Percentiles rank a stretch among this genome's conserved stretches.
phyloP scores from a whole-genome alignment of 2,797 vertebrate genomes.

The Gadopsis bispinosus region DNA sequence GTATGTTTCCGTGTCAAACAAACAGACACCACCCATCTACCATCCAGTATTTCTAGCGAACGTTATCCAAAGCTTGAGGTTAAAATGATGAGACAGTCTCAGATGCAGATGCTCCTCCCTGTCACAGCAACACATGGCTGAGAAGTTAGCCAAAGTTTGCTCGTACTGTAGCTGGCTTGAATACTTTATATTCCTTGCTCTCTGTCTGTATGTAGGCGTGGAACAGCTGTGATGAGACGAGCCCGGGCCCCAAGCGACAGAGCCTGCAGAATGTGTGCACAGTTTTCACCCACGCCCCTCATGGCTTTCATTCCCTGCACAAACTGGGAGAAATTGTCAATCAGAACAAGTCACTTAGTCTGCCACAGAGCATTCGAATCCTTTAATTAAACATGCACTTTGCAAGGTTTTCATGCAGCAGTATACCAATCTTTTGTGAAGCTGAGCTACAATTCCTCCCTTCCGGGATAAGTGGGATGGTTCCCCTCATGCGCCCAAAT shows the following conservation, averaged over 20 bases:
- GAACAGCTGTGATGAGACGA: slow-evolving; percentile 79
- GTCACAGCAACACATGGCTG: slow-evolving; percentile 65
- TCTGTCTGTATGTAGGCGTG: slow-evolving; percentile 69
- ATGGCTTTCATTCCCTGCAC: slow-evolving; percentile 53
- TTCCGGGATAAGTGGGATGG: slow-evolving; percentile 5
- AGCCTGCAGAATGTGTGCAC: slow-evolving; percentile 69
- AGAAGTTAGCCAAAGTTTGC: slow-evolving; percentile 71
- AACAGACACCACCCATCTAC: background rate
- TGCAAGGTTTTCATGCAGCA: slow-evolving; percentile 18
- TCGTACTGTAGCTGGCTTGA: slow-evolving; percentile 41
- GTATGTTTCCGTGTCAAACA: background rate
- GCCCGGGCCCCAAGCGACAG: slow-evolving; percentile 65
- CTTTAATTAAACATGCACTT: slow-evolving; percentile 27
- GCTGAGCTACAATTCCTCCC: slow-evolving; percentile 13
- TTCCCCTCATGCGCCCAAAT: slow-evolving; percentile 21
- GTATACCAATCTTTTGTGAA: background rate
- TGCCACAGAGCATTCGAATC: slow-evolving; percentile 21
- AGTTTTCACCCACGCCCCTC: slow-evolving; percentile 71
- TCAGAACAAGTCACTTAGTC: slow-evolving; percentile 30
- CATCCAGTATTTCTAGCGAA: background rate
- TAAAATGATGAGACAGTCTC: slow-evolving; percentile 19
- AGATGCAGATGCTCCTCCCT: slow-evolving; percentile 58
- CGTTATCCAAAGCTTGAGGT: background rate
- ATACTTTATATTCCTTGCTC: slow-evolving; percentile 64
- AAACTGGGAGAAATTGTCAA: slow-evolving; percentile 31